Percentiles rank a stretch among this genome's conserved stretches.
Conservation (phyloP, 23 tunicate species). For the Halocynthia roretzi region DNA sequence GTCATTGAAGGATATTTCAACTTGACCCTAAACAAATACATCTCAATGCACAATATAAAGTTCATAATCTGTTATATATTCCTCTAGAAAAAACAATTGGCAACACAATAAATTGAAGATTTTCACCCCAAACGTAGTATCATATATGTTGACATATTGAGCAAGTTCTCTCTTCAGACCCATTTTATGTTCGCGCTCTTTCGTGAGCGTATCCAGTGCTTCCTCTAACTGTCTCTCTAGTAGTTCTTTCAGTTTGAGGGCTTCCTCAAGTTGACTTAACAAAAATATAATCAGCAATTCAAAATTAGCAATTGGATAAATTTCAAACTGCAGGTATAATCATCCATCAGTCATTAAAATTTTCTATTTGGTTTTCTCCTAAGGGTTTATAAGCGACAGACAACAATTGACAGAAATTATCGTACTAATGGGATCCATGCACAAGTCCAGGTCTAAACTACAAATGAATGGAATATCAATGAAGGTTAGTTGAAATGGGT, state of each 20-base stretch:
- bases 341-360: background rate
- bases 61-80: background rate
- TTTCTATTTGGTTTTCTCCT: background rate
- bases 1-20: conserved; percentile 1
- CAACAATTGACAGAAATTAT: too few relatives aligned
- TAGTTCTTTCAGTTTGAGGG: conserved; percentile 59
- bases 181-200: conserved; percentile 77
- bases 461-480: too few relatives aligned
- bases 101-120: background rate
- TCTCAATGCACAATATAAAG: background rate
- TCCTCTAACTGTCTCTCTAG: conserved; percentile 77
- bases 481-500: too few relatives aligned
- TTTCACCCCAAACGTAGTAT: conserved; percentile 1
- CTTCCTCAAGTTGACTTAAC: conserved; percentile 79
- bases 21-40: conserved; percentile 5
- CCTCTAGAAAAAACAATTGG: background rate
- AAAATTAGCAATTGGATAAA: background rate
- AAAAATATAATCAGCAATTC: background rate
- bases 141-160: conserved; percentile 27
- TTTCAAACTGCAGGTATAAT: background rate
- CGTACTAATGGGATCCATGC: too few relatives aligned
- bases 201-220: conserved; percentile 77
- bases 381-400: too few relatives aligned
- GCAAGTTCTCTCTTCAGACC: conserved; percentile 59
- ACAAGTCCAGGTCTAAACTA: too few relatives aligned